Conservation (phyloP, 2,113 vertebrate species). For the Damaliscus lunatus region DNA sequence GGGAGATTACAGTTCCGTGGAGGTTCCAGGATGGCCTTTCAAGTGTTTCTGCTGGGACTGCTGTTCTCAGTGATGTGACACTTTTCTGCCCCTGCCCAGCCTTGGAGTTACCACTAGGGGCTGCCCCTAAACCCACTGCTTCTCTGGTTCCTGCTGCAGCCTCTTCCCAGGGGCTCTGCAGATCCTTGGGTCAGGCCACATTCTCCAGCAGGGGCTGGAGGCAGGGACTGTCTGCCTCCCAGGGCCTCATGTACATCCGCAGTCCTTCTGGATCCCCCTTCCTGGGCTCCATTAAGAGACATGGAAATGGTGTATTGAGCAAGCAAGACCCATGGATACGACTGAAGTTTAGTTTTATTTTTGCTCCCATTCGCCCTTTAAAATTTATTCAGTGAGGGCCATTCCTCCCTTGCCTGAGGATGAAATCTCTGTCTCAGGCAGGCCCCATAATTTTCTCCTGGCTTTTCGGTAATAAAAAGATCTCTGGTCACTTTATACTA, state of each 20-base stretch:
- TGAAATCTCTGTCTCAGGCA: conserved; percentile 50
- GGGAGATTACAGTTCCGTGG: background rate
- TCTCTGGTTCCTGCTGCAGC: background rate
- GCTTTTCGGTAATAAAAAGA: conserved; percentile 64
- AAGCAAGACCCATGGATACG: rapidly evolving
- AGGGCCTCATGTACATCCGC: rapidly evolving
- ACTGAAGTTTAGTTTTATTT: background rate
- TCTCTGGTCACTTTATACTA: conserved; percentile 56
- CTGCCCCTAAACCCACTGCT: background rate
- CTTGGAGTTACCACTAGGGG: background rate
- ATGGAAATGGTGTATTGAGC: background rate
- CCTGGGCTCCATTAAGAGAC: background rate
- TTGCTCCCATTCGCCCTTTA: conserved; percentile 11
- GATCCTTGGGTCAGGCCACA: background rate
- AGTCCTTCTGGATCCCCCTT: background rate
- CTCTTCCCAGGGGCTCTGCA: background rate
- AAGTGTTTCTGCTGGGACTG: background rate
- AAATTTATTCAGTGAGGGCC: conserved; percentile 30
- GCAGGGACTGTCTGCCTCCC: background rate
- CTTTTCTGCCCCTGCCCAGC: background rate
- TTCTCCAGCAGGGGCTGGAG: no score
- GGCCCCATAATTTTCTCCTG: conserved; percentile 52
- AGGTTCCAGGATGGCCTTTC: background rate
- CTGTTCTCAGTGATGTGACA: background rate
- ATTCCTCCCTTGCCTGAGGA: conserved; percentile 49